Evolutionary conservation across 1,140 invertebrate genomes (phyloP).

Genomic region (Galendromus occidentalis): DNA sequence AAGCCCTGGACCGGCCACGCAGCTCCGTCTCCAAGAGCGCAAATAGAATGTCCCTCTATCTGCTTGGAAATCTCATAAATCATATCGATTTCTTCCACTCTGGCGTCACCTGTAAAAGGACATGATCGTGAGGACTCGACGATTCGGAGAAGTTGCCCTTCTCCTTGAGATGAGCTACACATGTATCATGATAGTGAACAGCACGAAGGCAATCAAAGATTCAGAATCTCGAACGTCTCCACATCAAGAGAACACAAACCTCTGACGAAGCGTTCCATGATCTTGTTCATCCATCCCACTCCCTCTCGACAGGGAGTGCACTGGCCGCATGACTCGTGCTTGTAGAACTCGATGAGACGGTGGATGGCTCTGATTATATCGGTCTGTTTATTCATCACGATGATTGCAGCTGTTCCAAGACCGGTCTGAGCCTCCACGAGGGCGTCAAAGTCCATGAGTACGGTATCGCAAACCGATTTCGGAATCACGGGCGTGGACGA

Average conservation of each 20-base stretch:
- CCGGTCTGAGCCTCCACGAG: conserved; percentile 79
- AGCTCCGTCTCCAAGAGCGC: conserved; percentile 92
- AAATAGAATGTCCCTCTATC: conserved; percentile 98
- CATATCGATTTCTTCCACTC: conserved; percentile 92
- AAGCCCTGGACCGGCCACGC: conserved; percentile 96
- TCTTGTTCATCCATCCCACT: conserved; percentile 95
- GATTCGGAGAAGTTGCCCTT: too few species aligned
- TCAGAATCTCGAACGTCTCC: neutral
- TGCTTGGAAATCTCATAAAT: conserved; percentile 97
- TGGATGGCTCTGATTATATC: conserved; percentile 93
- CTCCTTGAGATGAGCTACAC: too few species aligned
- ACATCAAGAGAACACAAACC: neutral
- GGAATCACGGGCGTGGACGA: conserved; percentile 97
- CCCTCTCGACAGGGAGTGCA: conserved; percentile 96
- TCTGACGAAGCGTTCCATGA: conserved; percentile 51
- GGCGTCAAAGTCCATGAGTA: conserved; percentile 94
- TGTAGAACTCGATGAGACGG: conserved; percentile 89
- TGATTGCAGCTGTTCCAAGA: conserved; percentile 89
- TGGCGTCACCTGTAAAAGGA: conserved; percentile 83
- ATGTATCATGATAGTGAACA: too few species aligned
- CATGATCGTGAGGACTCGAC: too few species aligned
- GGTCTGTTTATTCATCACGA: conserved; percentile 97
- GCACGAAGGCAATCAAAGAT: too few species aligned
- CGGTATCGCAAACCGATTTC: conserved; percentile 78
- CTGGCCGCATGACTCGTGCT: conserved; percentile 95